Percentiles rank a stretch among this genome's conserved stretches.
Conservation (phyloP, 2,797 vertebrate species). For the Cephalopachus bancanus region DNA sequence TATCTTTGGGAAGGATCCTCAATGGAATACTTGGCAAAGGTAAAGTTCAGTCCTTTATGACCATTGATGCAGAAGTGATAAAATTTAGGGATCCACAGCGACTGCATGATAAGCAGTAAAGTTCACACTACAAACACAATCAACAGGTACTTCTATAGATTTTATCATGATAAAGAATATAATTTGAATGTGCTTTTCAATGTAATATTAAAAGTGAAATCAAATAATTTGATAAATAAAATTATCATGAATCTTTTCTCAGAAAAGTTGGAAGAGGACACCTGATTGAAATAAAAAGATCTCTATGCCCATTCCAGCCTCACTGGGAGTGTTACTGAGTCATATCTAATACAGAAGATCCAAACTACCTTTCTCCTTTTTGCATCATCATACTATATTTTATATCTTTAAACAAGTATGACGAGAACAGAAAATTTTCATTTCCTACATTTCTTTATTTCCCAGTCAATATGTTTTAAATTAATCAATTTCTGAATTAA, state of each 20-base stretch:
- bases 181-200: conserved; percentile 37
- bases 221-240: conserved; percentile 43
- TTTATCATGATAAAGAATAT: not conserved
- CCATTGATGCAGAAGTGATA: not conserved
- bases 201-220: conserved; percentile 43
- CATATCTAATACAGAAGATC: not conserved
- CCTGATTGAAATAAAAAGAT: conserved; percentile 8
- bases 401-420: not conserved
- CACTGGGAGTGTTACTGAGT: not conserved
- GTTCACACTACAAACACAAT: not conserved
- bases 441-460: conserved; percentile 53
- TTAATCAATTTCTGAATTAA: conserved; percentile 1
- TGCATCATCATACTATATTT: not conserved
- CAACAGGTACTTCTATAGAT: not conserved
- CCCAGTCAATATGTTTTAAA: not conserved
- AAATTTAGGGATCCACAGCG: not conserved
- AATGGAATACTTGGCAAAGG: not conserved
- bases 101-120: not conserved
- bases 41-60: conserved; percentile 17
- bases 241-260: not conserved
- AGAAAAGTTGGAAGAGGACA: not conserved
- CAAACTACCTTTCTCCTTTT: not conserved
- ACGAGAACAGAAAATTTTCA: not conserved
- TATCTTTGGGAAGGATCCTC: conserved; percentile 3
- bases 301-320: not conserved